Base-by-base conservation (phyloP, 1,140 invertebrate species). In the Medauroidea extradentata region DNA sequence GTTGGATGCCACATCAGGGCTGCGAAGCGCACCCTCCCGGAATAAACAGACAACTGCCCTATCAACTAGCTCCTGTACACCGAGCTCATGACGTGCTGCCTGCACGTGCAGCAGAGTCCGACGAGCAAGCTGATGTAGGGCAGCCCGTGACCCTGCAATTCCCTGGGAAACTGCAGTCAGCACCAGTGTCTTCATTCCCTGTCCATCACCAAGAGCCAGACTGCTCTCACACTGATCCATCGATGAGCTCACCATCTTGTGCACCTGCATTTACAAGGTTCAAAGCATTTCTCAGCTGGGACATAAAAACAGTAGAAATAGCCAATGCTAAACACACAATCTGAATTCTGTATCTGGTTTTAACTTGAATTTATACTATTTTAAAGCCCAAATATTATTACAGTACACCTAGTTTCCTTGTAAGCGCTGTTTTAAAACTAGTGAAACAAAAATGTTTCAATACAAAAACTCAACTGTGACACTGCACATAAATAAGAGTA, bases 141-240 rank as follows among this genome's bases (percentile, higher is more conserved):
- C 73, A 0, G 61, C 57, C 63, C 79, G 73, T 23, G 80, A 84
- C 49, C 69, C 76, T 1, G 83, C 82, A 13, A 88, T 68, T 7
- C 78, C 77, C 11, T 90, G 72, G 24, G 84, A 82, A 65, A 91
- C 80, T 16, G 82, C 78, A 69, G 86, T 88, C 8, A 92, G 69
- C 16, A 92, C 73, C 23, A 93, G 75, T 61, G 80, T 80, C 58
- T 71, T 64, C 2, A 79, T 70, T n/a, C 81, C 83, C 53, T 65
- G 81, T 71, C 75, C 83, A 69, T 70, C 78, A 64, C 71, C 77
- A 5, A 78, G 65, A 57, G 81, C 75, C 61, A 91, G 71, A 55
- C 81, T 83, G 62, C 88, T 90, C 16, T 82, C 63, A 44, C 85
- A 87, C 50, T 81, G 77, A 64, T 91, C 86, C 79, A 90, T 85